Conservation (phyloP, 2,888 invertebrate genomes). For the Trachelus iudaicus region DNA sequence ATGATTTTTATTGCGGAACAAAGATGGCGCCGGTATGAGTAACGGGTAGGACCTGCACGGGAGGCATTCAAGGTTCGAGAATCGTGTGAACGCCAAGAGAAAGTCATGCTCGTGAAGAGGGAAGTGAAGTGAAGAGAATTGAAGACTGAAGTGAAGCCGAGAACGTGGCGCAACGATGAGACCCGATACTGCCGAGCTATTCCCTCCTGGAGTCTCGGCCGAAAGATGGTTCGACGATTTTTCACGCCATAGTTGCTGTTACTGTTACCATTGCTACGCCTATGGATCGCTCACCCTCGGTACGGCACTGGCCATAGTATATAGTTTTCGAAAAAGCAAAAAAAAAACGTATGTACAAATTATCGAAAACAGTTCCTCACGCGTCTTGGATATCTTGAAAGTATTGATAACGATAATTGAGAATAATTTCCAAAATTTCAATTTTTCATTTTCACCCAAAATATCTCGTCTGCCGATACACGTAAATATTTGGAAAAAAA, state of each 20-base stretch:
- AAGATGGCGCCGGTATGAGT: background rate
- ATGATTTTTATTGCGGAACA: no score
- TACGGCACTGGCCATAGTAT: background rate
- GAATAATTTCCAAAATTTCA: no score
- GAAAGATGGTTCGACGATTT: background rate
- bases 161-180: background rate
- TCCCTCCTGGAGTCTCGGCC: background rate
- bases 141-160: background rate
- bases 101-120: background rate
- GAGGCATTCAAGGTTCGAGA: background rate
- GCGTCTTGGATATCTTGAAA: no score
- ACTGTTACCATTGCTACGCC: background rate
- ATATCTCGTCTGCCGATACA: no score
- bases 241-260: background rate
- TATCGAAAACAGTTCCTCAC: no score
- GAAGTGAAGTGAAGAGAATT: background rate
- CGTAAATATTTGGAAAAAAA: no score
- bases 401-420: no score
- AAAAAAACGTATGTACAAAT: no score
- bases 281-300: background rate
- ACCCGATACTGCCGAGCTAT: background rate
- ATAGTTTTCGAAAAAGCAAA: no score
- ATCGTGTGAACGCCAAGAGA: conserved; percentile 4
- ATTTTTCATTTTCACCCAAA: no score
- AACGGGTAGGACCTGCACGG: background rate